Evolutionary conservation across 2,113 vertebrate genomes (phyloP).

Genomic region (Theristicus caerulescens): DNA sequence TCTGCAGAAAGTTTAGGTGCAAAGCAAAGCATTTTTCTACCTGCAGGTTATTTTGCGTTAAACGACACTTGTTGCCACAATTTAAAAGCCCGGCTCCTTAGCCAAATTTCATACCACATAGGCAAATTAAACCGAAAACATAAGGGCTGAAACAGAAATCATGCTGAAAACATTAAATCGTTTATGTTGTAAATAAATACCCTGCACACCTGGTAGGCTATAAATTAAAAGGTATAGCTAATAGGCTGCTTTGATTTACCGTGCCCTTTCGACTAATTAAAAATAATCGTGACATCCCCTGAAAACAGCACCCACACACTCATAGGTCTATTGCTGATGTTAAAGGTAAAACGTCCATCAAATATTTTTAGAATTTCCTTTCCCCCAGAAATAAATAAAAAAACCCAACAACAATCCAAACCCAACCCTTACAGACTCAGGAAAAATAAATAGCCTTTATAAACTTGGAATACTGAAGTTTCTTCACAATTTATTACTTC

Average conservation of each 20-base stretch:
- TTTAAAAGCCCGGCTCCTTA: background rate
- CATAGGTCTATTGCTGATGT: background rate
- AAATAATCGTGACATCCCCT: slow-evolving; percentile 4
- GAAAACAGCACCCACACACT: background rate
- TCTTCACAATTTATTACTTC: slow-evolving; percentile 59
- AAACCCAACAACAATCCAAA: background rate
- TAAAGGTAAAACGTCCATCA: slow-evolving; percentile 51
- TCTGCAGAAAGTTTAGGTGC: background rate
- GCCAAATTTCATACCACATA: slow-evolving; percentile 18
- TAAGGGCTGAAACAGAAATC: slow-evolving; percentile 46
- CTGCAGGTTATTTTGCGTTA: slow-evolving; percentile 22
- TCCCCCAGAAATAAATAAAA: background rate
- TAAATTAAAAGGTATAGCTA: slow-evolving; percentile 12
- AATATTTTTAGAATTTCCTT: slow-evolving; percentile 54
- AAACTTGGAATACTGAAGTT: slow-evolving; percentile 32
- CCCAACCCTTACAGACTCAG: slow-evolving; percentile 6
- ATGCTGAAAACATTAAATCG: slow-evolving; percentile 28
- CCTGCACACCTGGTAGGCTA: background rate
- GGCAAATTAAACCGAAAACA: background rate
- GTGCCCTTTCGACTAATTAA: slow-evolving; percentile 53
- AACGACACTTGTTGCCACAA: slow-evolving; percentile 29
- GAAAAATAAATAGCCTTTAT: slow-evolving; percentile 58
- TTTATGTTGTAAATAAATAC: slow-evolving; percentile 33
- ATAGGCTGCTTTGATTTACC: slow-evolving; percentile 30
- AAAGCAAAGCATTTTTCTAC: background rate